Evolutionary conservation across 2,113 vertebrate genomes (phyloP), one percentile per base, ranked within the genome.

Genomic region (Neotoma lepida): DNA sequence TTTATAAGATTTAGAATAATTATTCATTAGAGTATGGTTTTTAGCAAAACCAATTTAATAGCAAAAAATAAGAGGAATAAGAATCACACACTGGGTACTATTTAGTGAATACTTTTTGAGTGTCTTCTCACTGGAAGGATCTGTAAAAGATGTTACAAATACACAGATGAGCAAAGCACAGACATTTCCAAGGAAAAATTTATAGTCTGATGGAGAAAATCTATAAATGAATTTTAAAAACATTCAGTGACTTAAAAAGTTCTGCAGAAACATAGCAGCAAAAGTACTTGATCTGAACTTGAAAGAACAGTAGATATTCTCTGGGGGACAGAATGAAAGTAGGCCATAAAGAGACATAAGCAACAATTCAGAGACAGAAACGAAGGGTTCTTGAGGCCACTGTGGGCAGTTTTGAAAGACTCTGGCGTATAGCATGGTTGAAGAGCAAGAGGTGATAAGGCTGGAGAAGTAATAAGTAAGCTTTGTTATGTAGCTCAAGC

Each of bases 1-100:
- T 30, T 73, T 61, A 26, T 63, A 92, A 85, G n/a, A 73, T 56
- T 71, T 51, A 78, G 58, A 56, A 56, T 17, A 76, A 56, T 46
- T 82, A 64, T 39, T 84, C 39, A 54, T 63, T 51, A 77, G 20
- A 73, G 66, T 10, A 87, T 61, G 41, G 6, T 88, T 95, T 80
- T 86, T 78, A 86, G 35, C 15, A 88, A 94, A 93, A 28, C 39
- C 26, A 28, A 96, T 71, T 91, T 51, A 33, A 82, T 10, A 66
- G 28, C 17, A 71, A 63, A 71, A 63, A 87, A 66, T 56, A 84
- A 94, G 94, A 24, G 44, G 20, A 78, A 63, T 6, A 64, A 49
- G n/a, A 39, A 70, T 1, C 9, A 91, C 39, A 71, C 26, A 78
- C 26, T 20, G 35, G 10, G 6, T 13, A 68, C 10, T 30, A 61